Percentiles rank a stretch among this genome's conserved stretches.
Conservation (phyloP, 2,888 invertebrate genomes). For the Spisula solida region DNA sequence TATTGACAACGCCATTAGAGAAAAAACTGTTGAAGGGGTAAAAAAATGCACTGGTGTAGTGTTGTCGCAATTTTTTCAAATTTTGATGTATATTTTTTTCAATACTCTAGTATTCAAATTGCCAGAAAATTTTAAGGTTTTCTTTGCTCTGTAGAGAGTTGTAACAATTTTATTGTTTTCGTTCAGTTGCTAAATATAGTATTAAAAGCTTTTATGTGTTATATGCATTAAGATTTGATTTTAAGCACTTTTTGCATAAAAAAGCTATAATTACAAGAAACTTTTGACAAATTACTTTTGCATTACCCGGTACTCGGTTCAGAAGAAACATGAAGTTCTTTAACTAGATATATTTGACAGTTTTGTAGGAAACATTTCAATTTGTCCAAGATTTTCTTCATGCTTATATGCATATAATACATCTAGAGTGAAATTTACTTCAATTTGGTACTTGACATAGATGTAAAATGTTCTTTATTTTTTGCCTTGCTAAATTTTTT, state of each 20-base stretch:
- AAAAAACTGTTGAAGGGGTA: constrained; percentile 78
- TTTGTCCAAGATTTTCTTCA: no score
- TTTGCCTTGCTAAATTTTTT: neutral
- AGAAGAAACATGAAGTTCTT: no score
- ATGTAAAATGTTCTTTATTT: neutral
- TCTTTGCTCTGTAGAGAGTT: neutral
- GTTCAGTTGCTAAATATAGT: no score
- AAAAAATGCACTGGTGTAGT: constrained; percentile 43
- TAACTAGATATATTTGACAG: no score
- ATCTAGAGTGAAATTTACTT: neutral
- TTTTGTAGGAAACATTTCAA: no score
- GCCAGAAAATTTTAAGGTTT: neutral
- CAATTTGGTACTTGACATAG: neutral
- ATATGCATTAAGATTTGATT: no score
- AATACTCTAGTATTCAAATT: neutral
- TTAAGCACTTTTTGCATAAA: no score
- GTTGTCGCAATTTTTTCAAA: neutral
- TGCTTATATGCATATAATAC: neutral
- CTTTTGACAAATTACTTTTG: no score
- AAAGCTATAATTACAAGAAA: no score
- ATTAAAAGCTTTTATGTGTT: no score
- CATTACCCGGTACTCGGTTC: no score
- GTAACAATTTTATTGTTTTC: no score
- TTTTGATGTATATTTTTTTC: neutral
- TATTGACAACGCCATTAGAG: constrained; percentile 47